Base-by-base conservation (phyloP, 2,888 invertebrate genomes). In the Fabriciana adippe region DNA sequence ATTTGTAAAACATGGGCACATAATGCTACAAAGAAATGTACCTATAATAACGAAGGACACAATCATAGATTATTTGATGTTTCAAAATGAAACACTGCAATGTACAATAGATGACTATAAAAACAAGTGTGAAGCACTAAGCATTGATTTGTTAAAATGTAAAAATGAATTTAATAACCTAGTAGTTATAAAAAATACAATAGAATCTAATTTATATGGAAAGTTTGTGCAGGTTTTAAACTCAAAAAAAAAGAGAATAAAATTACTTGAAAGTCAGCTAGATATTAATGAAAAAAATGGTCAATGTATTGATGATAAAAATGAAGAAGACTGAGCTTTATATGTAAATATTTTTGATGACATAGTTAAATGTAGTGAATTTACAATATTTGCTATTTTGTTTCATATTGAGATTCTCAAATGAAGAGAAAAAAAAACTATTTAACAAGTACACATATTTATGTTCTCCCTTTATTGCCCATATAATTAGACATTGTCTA, bases 171-270 rank as follows among this genome's bases (percentile, higher is more conserved):
- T 91, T 48, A 79, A 83, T 67, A 79, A 83, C n/a, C 81, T 84
- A 73, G 75, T 83, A 0, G 75, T 81, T 66, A 77, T 78, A 8
- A 90, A 89, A 74, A 78, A 73, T 6, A 68, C 79, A 6, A 68
- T 87, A 62, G 91, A 91, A 73, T 72, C 76, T 2, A 79, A 73
- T 13, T 75, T 91, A 2, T 91, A 89, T 81, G 84, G 84, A 13
- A 88, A 87, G 68, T 91, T 92, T 84, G 74, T 85, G 0, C 80
- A 85, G 60, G 68, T 92, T 47, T 74, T 92, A 31, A 91, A 91
- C 76, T 74, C 82, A 14, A 92, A 92, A 71, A 92, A 92, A 72
- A 80, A 74, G 67, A 82, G 88, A 72, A 90, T 92, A 64, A 71
- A 81, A 55, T 54, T 84, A 11, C 76, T 92, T 31, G 87, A 92